Conservation (phyloP, 2,797 vertebrate genomes). For the Mycteria americana region DNA sequence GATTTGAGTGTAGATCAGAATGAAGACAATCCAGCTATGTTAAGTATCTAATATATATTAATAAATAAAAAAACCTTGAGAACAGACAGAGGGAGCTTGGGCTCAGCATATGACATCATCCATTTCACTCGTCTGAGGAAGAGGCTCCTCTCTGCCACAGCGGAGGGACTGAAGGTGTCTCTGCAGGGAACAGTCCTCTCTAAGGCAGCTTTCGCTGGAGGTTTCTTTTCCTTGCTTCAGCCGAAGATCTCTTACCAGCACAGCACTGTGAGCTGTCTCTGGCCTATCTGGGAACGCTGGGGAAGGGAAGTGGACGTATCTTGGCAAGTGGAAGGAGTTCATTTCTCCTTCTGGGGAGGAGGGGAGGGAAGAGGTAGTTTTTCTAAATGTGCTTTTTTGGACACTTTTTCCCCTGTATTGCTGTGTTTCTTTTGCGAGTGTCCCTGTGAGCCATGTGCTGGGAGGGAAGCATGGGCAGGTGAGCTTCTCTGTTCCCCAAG, state of each 20-base stretch:
- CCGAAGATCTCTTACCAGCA: background rate
- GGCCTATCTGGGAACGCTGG: background rate
- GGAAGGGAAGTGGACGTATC: background rate
- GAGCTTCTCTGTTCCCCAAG: background rate
- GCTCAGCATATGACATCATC: background rate
- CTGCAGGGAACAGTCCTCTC: background rate
- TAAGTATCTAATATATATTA: background rate
- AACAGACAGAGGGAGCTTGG: background rate
- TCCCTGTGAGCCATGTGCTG: rapidly evolving
- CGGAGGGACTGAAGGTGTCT: background rate
- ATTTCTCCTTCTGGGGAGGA: background rate
- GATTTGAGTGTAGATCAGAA: background rate
- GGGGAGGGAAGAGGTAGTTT: background rate
- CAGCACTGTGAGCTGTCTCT: background rate
- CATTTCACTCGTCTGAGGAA: background rate
- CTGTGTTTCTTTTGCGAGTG: background rate
- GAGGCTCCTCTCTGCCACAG: background rate
- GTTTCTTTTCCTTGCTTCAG: background rate
- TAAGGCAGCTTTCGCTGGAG: background rate
- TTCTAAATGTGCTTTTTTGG: background rate
- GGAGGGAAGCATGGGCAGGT: background rate
- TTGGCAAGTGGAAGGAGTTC: background rate
- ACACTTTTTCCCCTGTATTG: background rate
- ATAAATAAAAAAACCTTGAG: background rate
- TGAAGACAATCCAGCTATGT: background rate